phyloP scores from a whole-genome alignment of 2,888 invertebrate genomes.

The Conomelus anceps region DNA sequence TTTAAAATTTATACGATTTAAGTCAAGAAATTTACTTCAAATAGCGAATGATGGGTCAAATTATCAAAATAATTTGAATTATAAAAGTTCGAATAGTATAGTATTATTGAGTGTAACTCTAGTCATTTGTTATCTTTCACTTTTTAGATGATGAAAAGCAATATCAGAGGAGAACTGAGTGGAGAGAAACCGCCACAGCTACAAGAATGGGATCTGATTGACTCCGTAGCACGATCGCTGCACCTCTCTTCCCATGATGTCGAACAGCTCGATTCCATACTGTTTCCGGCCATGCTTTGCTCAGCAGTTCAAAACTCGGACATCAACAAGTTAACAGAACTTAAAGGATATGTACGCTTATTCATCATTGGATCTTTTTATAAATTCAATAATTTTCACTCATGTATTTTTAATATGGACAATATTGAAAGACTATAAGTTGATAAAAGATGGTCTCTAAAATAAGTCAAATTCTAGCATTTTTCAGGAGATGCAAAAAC shows the following conservation, averaged over 20 bases:
- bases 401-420: too few relatives aligned
- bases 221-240: constrained; percentile 50
- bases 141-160: constrained; percentile 64
- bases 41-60: too few relatives aligned
- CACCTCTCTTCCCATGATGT: constrained; percentile 52
- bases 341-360: constrained; percentile 27
- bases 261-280: constrained; percentile 50
- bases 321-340: constrained; percentile 45
- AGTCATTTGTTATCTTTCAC: constrained; percentile 11
- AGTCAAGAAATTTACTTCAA: background rate
- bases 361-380: background rate
- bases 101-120: background rate
- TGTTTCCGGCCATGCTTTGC: constrained; percentile 64
- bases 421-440: too few relatives aligned
- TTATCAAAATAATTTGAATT: too few relatives aligned
- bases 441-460: too few relatives aligned
- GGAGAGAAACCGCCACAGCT: constrained; percentile 39
- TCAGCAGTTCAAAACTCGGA: constrained; percentile 54
- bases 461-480: too few relatives aligned
- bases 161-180: constrained; percentile 75
- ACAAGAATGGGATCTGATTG: constrained; percentile 50
- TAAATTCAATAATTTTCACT: too few relatives aligned
- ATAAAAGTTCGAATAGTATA: background rate
- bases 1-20: background rate
- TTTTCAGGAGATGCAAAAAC: too few relatives aligned